Evolutionary conservation across 2,888 invertebrate genomes (phyloP).

Genomic region (Drosophila tanythrix): DNA sequence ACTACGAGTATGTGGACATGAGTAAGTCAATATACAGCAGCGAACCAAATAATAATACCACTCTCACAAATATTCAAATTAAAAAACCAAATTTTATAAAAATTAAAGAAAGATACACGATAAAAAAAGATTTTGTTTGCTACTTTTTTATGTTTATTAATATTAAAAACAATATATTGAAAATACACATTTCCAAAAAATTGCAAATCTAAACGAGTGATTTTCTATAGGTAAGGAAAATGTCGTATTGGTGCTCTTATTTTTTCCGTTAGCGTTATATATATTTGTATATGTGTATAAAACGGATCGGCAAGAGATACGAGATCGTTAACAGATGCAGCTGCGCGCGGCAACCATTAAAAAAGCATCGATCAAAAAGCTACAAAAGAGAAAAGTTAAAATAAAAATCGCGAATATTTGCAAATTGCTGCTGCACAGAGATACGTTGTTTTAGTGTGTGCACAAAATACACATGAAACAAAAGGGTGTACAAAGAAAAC

Average conservation of each 20-base stretch:
- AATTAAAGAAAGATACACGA: no score
- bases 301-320: slow-evolving; percentile 13
- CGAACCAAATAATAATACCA: neutral
- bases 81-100: no score
- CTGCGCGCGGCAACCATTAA: slow-evolving; percentile 62
- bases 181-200: neutral
- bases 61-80: neutral
- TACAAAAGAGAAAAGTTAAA: slow-evolving; percentile 8
- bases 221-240: neutral
- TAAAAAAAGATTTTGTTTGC: no score
- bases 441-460: slow-evolving; percentile 1
- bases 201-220: neutral
- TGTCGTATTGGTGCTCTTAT: neutral
- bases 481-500: slow-evolving; percentile 21
- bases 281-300: neutral
- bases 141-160: no score
- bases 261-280: neutral
- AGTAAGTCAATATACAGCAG: slow-evolving; percentile 56
- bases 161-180: no score
- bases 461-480: neutral
- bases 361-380: slow-evolving; percentile 73
- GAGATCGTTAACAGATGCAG: slow-evolving; percentile 51
- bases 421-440: slow-evolving; percentile 50
- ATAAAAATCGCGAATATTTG: slow-evolving; percentile 42
- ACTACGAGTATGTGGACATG: slow-evolving; percentile 71